Conservation (phyloP, 2,113 vertebrate genomes). For the Atractosteus spatula region DNA sequence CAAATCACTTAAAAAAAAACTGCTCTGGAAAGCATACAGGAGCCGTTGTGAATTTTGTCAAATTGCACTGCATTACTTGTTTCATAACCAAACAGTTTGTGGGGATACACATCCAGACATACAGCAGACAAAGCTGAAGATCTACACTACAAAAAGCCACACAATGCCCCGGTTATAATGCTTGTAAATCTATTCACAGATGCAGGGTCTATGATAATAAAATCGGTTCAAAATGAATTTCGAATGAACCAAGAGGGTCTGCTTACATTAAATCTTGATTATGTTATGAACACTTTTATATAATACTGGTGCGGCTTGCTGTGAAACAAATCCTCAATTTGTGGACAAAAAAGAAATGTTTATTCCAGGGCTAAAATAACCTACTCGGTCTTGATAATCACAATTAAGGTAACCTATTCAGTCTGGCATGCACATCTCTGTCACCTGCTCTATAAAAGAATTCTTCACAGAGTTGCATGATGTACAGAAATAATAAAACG, state of each 20-base stretch:
- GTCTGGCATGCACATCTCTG: neutral
- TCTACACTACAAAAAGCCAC: constrained; percentile 56
- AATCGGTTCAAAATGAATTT: constrained; percentile 40
- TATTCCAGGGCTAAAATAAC: constrained; percentile 21
- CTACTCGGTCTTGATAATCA: constrained; percentile 14
- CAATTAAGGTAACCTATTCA: constrained; percentile 18
- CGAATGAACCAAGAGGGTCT: constrained; percentile 29
- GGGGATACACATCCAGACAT: constrained; percentile 46
- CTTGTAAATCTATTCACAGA: constrained; percentile 73
- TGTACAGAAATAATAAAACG: constrained; percentile 47
- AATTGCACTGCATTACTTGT: constrained; percentile 32
- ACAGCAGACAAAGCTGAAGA: constrained; percentile 55
- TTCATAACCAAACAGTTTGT: constrained; percentile 47
- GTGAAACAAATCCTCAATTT: constrained; percentile 39
- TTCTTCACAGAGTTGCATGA: constrained; percentile 71
- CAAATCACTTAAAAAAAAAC: no score
- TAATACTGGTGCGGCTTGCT: constrained; percentile 24
- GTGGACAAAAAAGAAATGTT: constrained; percentile 22
- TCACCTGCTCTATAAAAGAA: constrained; percentile 59
- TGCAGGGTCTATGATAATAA: constrained; percentile 43
- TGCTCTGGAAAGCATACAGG: neutral
- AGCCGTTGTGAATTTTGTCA: constrained; percentile 8
- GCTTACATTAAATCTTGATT: constrained; percentile 38
- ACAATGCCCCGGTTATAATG: constrained; percentile 58
- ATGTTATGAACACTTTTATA: constrained; percentile 39